Conservation (phyloP, 2,888 invertebrate species). For the Polydrusus tereticollis region DNA sequence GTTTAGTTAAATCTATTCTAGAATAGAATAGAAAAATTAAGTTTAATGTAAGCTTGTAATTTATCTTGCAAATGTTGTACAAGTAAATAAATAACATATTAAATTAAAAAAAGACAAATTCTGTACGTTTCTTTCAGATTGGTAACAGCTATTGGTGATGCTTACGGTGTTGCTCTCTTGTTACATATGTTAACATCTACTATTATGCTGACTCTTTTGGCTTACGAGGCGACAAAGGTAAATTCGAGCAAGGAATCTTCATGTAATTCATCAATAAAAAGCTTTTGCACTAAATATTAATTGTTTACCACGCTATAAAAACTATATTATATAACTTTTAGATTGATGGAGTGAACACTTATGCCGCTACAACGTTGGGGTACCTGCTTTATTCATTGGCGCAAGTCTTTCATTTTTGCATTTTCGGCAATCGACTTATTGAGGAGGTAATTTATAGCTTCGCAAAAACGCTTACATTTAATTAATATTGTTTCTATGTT, state of each 20-base stretch:
- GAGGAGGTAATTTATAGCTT: conserved; percentile 76
- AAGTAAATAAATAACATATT: too few species aligned
- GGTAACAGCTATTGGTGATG: conserved; percentile 85
- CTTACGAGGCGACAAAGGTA: conserved; percentile 90
- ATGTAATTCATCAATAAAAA: not conserved
- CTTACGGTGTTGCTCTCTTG: conserved; percentile 85
- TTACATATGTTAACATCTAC: conserved; percentile 89
- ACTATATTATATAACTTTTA: conserved; percentile 59
- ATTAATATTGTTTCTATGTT: conserved; percentile 42
- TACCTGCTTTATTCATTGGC: conserved; percentile 85
- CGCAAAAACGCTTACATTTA: not conserved
- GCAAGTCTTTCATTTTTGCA: conserved; percentile 89
- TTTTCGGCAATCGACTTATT: conserved; percentile 87
- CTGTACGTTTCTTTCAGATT: too few species aligned
- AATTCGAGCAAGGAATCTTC: not conserved
- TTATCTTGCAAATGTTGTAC: too few species aligned
- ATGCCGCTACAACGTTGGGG: conserved; percentile 83
- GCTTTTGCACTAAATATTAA: too few species aligned
- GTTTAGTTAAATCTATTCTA: too few species aligned
- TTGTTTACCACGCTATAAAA: too few species aligned
- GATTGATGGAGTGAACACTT: conserved; percentile 83
- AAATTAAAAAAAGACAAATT: too few species aligned
- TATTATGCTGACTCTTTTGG: conserved; percentile 84
- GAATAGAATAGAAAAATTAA: too few species aligned
- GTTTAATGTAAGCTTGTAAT: too few species aligned